Evolutionary conservation across 2,888 invertebrate genomes (phyloP), one percentile per base, ranked within the genome.

Genomic region (Cybosia mesomella): DNA sequence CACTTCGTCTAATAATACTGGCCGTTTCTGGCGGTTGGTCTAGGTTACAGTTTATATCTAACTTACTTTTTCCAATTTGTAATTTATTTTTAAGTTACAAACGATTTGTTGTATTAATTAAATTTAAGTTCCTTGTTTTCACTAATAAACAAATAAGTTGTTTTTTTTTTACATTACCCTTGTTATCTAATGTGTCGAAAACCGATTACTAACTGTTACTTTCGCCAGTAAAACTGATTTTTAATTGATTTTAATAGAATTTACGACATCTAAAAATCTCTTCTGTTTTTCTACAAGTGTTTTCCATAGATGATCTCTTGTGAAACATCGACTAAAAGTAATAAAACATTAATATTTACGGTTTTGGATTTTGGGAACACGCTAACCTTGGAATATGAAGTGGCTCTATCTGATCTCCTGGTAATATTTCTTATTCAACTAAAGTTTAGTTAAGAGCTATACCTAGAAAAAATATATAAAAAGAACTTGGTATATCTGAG

Each of bases 1-100:
- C 89, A 90, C 91, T 91, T 85, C 70, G 87, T 91, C 94, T 94
- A 94, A 92, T 93, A 92, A 93, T 94, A 94, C 89, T 85, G 86
- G 77, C 78, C 75, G 84, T 87, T 86, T 92, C 28, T 94, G 94
- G 94, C 93, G 83, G 82, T 74, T 83, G 79, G 84, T 89, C 94
- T 92, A 89, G 86, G 78, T 86, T 86, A 85, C 87, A 87, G 76
- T 77, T 73, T 80, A 79, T 77, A 80, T 83, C 76, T 83, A 66
- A 86, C 85, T 66, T 77, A 75, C 70, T 75, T 72, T 79, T 83
- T 77, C 78, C 81, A 80, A 82, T 77, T 75, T 68, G n/a, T 36
- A 68, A 58, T 34, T 53, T 66, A 54, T 64, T 76, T 71, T 65
- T 57, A 72, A 71, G 59, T 71, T 74, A 68, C 32, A 76, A 61